These are phyloP conservation scores for Arctocebus calabarensis DNA, from an alignment of 2,797 vertebrate genomes.

Conservation along the genomic window DNA sequence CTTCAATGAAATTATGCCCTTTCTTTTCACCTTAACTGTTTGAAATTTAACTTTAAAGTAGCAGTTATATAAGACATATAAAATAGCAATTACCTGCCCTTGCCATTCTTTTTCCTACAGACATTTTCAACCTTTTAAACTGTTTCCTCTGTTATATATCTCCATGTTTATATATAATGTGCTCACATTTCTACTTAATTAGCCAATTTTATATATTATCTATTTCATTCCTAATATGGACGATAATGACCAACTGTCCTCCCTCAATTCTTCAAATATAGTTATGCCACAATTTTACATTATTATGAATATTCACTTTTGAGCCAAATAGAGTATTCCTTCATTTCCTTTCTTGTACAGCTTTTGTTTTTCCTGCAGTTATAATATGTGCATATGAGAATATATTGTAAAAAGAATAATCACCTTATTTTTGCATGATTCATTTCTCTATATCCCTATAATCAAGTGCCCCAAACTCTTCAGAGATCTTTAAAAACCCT, in stretches of 20 bases:
- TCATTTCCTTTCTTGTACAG: neutral
- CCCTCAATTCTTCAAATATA: neutral
- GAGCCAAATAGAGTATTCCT: conserved; percentile 1
- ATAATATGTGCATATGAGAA: neutral
- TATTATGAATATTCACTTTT: conserved; percentile 25
- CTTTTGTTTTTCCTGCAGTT: conserved; percentile 29
- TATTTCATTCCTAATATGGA: neutral
- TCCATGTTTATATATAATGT: neutral
- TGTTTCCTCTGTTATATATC: neutral
- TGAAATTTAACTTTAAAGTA: neutral
- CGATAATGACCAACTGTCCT: neutral
- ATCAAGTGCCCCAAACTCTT: neutral
- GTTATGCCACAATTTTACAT: neutral
- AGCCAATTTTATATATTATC: neutral
- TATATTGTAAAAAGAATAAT: neutral
- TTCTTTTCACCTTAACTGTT: neutral
- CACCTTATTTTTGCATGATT: conserved; percentile 5
- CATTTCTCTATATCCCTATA: neutral
- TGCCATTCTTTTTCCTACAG: neutral
- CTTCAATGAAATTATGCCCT: neutral
- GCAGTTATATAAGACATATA: neutral
- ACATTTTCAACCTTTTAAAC: neutral
- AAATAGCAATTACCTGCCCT: neutral
- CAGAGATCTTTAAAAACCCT: neutral
- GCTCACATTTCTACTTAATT: neutral